A percentile compares a stretch with the other conserved stretches of the same genome.
These are phyloP conservation scores for Diachrysia chrysitis DNA, from an alignment of 2,888 invertebrate species.

Conservation along the genomic window DNA sequence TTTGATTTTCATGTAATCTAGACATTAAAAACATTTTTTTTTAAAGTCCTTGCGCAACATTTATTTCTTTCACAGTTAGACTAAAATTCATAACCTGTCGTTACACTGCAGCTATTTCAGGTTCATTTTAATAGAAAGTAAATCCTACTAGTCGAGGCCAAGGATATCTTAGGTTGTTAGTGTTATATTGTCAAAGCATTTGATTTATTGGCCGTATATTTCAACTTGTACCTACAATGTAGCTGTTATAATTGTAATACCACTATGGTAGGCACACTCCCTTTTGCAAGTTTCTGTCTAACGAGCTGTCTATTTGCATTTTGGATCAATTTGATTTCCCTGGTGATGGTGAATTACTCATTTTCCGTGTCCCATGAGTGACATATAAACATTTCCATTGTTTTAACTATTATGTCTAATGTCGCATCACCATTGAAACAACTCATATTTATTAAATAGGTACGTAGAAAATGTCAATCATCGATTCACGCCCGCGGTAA, in stretches of 20 bases:
- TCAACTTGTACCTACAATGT: slow-evolving; percentile 14
- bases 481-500: too few relatives aligned
- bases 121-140: slow-evolving; percentile 12
- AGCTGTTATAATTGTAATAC: slow-evolving; percentile 14
- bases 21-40: too few relatives aligned
- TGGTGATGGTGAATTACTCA: neutral
- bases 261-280: neutral
- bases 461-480: too few relatives aligned
- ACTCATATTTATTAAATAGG: too few relatives aligned
- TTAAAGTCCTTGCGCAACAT: neutral
- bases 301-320: slow-evolving; percentile 1
- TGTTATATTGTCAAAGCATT: slow-evolving; percentile 20
- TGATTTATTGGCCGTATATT: slow-evolving; percentile 26
- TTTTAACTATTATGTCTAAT: neutral
- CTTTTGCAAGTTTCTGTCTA: neutral
- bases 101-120: neutral
- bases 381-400: neutral
- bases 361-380: neutral
- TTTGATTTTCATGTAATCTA: too few relatives aligned
- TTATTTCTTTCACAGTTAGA: neutral
- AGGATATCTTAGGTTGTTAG: slow-evolving; percentile 36
- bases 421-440: too few relatives aligned
- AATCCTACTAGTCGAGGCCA: slow-evolving; percentile 22
- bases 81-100: neutral
- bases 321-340: slow-evolving; percentile 2